These are phyloP conservation scores for Ornithoptera priamus DNA, from an alignment of 2,888 invertebrate species.

Conservation along the genomic window DNA sequence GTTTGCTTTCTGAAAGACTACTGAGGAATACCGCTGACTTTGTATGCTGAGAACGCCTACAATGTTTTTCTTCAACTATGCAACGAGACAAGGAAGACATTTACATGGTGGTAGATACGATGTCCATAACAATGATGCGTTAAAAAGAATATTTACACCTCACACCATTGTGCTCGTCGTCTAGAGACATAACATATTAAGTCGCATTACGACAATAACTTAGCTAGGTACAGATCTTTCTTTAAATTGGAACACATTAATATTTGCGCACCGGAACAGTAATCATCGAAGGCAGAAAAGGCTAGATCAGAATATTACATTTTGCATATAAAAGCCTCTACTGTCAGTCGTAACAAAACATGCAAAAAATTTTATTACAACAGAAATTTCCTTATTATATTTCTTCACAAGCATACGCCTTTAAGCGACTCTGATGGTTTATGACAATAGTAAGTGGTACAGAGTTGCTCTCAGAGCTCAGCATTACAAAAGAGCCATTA, in stretches of 20 bases:
- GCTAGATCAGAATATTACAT: background rate
- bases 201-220: too few species aligned
- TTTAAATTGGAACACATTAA: too few species aligned
- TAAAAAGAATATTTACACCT: too few species aligned
- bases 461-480: background rate
- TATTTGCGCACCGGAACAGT: too few species aligned
- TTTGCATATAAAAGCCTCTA: background rate
- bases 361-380: conserved; percentile 1
- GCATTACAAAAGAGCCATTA: conserved; percentile 13
- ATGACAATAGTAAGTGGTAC: conserved; percentile 14
- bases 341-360: background rate
- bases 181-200: too few species aligned
- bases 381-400: conserved; percentile 6
- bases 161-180: too few species aligned
- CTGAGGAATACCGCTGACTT: background rate
- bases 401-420: conserved; percentile 5
- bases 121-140: too few species aligned
- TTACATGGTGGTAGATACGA: too few species aligned
- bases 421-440: conserved; percentile 6
- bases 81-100: too few species aligned
- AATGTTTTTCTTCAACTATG: too few species aligned
- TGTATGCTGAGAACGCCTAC: background rate
- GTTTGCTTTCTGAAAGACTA: background rate
- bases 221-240: too few species aligned
- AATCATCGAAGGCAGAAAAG: too few species aligned